A percentile compares a stretch with the other conserved stretches of the same genome.
Evolutionary conservation across 2,113 vertebrate genomes (phyloP).

Genomic region (Hystrix cristata): DNA sequence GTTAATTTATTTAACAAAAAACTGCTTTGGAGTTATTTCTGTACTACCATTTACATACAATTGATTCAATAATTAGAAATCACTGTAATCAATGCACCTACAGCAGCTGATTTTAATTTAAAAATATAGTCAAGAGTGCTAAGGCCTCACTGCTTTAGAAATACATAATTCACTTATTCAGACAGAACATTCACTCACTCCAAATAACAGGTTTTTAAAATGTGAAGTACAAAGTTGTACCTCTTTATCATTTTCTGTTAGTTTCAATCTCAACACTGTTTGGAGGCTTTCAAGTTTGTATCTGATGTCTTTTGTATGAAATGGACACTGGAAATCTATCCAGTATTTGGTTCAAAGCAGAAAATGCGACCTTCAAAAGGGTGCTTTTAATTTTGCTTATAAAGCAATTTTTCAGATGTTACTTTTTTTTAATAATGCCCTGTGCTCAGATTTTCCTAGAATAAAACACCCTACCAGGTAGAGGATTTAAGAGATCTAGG

Average conservation of each 20-base stretch:
- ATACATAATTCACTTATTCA: background rate
- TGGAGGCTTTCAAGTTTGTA: background rate
- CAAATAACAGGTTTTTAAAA: constrained; percentile 49
- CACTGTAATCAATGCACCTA: background rate
- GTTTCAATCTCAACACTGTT: background rate
- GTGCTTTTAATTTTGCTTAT: constrained; percentile 70
- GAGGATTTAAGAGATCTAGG: constrained; percentile 72
- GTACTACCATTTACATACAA: background rate
- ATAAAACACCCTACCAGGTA: constrained; percentile 71
- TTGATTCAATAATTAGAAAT: constrained; percentile 60
- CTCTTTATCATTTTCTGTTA: background rate
- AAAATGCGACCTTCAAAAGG: constrained; percentile 38
- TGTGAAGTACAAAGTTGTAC: background rate
- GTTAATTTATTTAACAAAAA: constrained; percentile 60
- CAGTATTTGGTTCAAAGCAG: background rate
- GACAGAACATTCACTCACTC: background rate
- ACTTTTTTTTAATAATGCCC: constrained; percentile 72
- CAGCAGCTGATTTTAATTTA: background rate
- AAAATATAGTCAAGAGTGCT: background rate
- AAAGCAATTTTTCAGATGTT: constrained; percentile 71
- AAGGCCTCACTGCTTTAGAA: constrained; percentile 6
- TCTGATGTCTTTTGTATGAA: background rate
- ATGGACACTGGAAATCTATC: background rate
- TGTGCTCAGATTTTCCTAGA: constrained; percentile 74
- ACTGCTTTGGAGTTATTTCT: constrained; percentile 44